Base-by-base conservation (phyloP, 2,113 vertebrate species). In the Colius striatus region DNA sequence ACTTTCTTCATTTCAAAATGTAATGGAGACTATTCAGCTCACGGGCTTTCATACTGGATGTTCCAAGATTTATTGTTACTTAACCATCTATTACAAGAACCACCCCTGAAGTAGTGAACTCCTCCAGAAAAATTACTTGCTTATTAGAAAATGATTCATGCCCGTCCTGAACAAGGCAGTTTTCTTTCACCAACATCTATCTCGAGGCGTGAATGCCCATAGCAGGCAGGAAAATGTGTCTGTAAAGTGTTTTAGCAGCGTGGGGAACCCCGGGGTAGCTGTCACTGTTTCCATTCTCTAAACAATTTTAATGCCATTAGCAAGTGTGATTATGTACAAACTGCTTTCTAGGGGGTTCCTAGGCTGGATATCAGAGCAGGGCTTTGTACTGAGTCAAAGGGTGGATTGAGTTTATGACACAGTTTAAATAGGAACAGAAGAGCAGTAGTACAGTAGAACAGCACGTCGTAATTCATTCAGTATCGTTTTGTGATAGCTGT, bases 381-480 rank as follows among this genome's bases (percentile, higher is more conserved):
- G 78, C 91, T 93, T 97, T 94, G 67, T 94, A 34, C 27, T 81
- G 84, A 96, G 84, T 90, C 95, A 95, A 90, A 95, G 87, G 84
- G 91, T 83, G 91, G 91, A 68, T 87, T 94, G 93, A 92, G 87
- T 95, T 97, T 95, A 91, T 89, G 95, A 85, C 87, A 95, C 85
- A 85, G 87, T 90, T 76, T 89, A 95, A 95, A 85, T 14, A 54
- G 94, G 78, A 94, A 26, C 77, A 94, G 93, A 76, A 79, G 70
- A 94, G 74, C 74, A 16, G 87, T 22, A 4, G 74, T 92, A 57
- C 70, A 76, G 89, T 79, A 72, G 81, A 76, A 71, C 92, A 43
- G 71, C 79, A 50, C 47, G 2, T 91, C 4, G 54, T 92, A 80
- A 93, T 83, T 93, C 83, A 77, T 84, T 90, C 82, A 13, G 60